Base-by-base conservation (phyloP, 2,797 vertebrate species). In the Podarcis lilfordi region DNA sequence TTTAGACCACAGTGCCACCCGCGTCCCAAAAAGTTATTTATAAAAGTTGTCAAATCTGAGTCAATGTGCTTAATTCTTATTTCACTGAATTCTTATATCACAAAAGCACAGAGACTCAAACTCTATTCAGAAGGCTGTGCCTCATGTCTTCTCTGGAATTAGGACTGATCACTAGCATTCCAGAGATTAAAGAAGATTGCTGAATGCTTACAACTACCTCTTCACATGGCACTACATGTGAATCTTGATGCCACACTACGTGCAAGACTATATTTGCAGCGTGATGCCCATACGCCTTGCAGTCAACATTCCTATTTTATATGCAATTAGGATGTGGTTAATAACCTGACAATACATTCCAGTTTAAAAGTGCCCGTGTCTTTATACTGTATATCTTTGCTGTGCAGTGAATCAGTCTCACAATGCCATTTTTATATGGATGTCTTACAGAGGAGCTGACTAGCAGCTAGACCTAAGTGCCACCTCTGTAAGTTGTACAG, bases 201-300 rank as follows among this genome's bases (percentile, higher is more conserved):
- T 85, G 71, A 80, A 23, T 85, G 71, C 77, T 80, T 85, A 85
- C 25, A 61, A 75, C n/a, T 21, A 43, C 27, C 69, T 89, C 21
- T 84, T 81, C 88, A 89, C 78, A 66, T 89, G 88, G 11, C 78
- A 37, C 13, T 64, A 37, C 78, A 81, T 50, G 78, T 74, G 79
- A 15, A 25, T 75, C 32, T n/a, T 40, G 77, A 74, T 81, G 69
- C 27, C 75, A 66, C 61, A 76, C 50, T 55, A 55, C 10, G 50
- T 13, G 50, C 50, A 55, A 55, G 50, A 55, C 13, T 66, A 23
- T 64, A 76, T 80, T 74, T 81, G 71, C 17, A 45, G n/a, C 37
- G 8, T 80, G 59, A 75, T 50, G 19, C 27, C 59, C 19, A 76
- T 75, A 50, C 7, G 6, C 68, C 32, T 68, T 68, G 43, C 29